These are phyloP conservation scores for Diadumene lineata DNA, from an alignment of 92 coral and sea anemone species.

Conservation along the genomic window DNA sequence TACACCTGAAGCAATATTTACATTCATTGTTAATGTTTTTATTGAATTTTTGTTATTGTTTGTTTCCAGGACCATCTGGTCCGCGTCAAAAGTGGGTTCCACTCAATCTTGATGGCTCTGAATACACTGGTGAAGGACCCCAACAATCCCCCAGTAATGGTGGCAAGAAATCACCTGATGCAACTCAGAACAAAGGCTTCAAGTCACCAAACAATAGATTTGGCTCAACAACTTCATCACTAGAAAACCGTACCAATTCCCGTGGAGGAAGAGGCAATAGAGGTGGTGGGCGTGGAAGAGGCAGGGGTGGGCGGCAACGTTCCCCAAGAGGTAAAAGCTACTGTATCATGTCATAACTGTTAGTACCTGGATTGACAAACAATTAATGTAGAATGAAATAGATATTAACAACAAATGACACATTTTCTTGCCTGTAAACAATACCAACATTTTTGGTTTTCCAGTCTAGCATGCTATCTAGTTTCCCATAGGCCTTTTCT, in stretches of 20 bases:
- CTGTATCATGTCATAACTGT: not conserved
- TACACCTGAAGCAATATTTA: too few relatives aligned
- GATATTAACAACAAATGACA: too few relatives aligned
- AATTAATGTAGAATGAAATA: too few relatives aligned
- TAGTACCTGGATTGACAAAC: not conserved
- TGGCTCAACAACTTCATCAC: conserved; percentile 60
- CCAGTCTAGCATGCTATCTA: too few relatives aligned
- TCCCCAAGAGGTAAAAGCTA: conserved; percentile 81
- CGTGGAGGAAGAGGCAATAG: conserved; percentile 86
- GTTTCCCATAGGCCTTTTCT: too few relatives aligned
- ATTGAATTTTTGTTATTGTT: too few relatives aligned
- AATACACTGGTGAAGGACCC: conserved; percentile 51
- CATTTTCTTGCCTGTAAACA: too few relatives aligned
- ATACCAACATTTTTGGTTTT: too few relatives aligned
- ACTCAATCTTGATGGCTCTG: conserved; percentile 69
- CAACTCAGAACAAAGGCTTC: conserved; percentile 60
- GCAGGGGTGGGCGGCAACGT: conserved; percentile 93
- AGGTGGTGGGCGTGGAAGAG: conserved; percentile 91
- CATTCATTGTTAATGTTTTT: too few relatives aligned
- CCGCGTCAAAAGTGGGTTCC: conserved; percentile 97
- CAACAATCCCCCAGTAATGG: conserved; percentile 18
- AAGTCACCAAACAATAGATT: conserved; percentile 84
- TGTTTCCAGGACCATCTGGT: conserved; percentile 28
- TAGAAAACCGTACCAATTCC: conserved; percentile 47
- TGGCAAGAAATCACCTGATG: conserved; percentile 69